Base-by-base conservation (phyloP, 2,797 vertebrate species). In the Lithobates pipiens region DNA sequence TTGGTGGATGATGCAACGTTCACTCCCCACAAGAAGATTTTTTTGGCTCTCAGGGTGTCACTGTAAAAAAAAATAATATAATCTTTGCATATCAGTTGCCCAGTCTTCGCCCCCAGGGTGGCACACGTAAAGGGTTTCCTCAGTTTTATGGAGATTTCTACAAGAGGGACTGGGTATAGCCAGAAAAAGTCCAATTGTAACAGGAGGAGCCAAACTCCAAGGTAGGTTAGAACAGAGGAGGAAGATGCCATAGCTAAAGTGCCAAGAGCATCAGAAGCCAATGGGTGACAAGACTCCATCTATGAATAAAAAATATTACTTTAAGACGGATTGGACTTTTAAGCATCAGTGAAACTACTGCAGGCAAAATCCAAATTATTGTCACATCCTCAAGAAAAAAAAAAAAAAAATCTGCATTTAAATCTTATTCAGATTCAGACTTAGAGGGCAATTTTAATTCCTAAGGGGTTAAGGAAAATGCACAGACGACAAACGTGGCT, bases 401-500 rank as follows among this genome's bases (percentile, higher is more conserved):
- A 29, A 29, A 29, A 29, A 32, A 54, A 54, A 54, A 61, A 61
- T 61, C 18, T 23, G 21, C 21, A 61, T 61, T 18, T n/a, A 61
- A 21, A 18, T 7, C 50, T 77, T 21, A 42, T 61, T 61, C 54
- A 61, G 54, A 23, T 61, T 61, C 21, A 67, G 65, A 29, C 65
- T 67, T 67, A 67, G 65, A 67, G 27, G n/a, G 72, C 32, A 73
- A 61, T 44, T 57, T 21, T 36, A 61, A 74, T 61, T 25, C 42
- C 71, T 73, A 63, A 42, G 36, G 36, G 25, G 80, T 82, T 44
- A 74, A 82, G 50, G 25, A 21, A 25, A 73, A 81, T 36, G 67
- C 18, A 25, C 18, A 25, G 27, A 81, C 32, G 16, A 25, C 36
- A 57, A 61, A 72, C 6, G 13, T 25, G 21, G 70, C 13, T 9